A percentile compares a stretch with the other conserved stretches of the same genome.
phyloP scores from a whole-genome alignment of 2,888 invertebrate genomes.

The Drosophila putrida region DNA sequence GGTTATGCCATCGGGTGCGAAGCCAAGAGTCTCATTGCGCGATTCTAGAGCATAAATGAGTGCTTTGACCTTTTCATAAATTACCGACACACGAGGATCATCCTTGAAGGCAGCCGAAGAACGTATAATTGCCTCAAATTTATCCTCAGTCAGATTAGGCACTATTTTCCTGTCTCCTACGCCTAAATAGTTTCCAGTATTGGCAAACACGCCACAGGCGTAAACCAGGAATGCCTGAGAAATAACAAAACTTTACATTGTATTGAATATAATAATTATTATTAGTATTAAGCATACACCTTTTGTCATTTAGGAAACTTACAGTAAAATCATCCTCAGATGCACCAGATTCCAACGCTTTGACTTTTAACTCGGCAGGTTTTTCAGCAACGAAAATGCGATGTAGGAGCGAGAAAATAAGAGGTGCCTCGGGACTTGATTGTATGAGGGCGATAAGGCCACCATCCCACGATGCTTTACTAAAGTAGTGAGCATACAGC shows the following conservation, averaged over 20 bases:
- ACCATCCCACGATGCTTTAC: constrained; percentile 96
- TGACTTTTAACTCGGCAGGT: constrained; percentile 89
- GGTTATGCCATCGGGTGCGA: constrained; percentile 93
- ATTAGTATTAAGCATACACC: background rate
- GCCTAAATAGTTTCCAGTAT: constrained; percentile 98
- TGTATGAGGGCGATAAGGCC: constrained; percentile 94
- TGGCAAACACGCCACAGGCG: constrained; percentile 92
- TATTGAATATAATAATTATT: too few species aligned
- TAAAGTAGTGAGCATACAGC: constrained; percentile 95
- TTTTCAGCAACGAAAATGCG: constrained; percentile 91
- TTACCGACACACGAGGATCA: constrained; percentile 87
- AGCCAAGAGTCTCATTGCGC: constrained; percentile 90
- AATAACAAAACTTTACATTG: constrained; percentile 31
- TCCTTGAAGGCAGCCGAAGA: constrained; percentile 89
- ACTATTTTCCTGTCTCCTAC: constrained; percentile 98
- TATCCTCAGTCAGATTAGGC: constrained; percentile 91
- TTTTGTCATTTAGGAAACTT: constrained; percentile 58
- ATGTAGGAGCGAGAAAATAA: constrained; percentile 93
- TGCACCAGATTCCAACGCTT: constrained; percentile 88
- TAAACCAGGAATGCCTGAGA: constrained; percentile 96
- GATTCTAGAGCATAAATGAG: constrained; percentile 90
- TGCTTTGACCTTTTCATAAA: constrained; percentile 88
- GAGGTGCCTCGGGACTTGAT: constrained; percentile 97
- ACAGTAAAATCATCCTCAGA: constrained; percentile 94
- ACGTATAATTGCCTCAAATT: constrained; percentile 91